Percentiles rank a stretch among this genome's conserved stretches.
phyloP scores from a whole-genome alignment of 2,797 vertebrate species.

The Siniperca scherzeri region DNA sequence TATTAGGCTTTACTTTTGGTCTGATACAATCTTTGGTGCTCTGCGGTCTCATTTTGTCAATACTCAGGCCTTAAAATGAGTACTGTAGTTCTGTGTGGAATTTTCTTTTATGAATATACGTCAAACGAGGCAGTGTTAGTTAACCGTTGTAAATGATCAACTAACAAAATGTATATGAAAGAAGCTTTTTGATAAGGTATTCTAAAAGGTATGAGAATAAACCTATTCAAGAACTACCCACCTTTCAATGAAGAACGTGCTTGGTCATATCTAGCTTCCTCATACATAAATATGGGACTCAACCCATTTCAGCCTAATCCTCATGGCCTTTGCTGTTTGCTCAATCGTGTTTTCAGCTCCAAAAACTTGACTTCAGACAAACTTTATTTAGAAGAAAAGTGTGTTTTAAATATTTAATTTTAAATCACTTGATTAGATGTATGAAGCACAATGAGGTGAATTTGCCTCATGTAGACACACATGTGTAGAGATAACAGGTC shows the following conservation, averaged over 20 bases:
- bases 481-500: slow-evolving; percentile 39
- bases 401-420: slow-evolving; percentile 28
- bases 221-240: slow-evolving; percentile 46
- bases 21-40: background rate
- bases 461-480: slow-evolving; percentile 1
- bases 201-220: slow-evolving; percentile 50
- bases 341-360: slow-evolving; percentile 43
- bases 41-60: slow-evolving; percentile 1
- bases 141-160: background rate
- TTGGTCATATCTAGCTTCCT: slow-evolving; percentile 79
- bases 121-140: background rate
- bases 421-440: slow-evolving; percentile 33
- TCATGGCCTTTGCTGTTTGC: slow-evolving; percentile 67
- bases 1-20: background rate
- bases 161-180: slow-evolving; percentile 13
- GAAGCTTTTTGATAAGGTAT: slow-evolving; percentile 33
- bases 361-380: slow-evolving; percentile 39
- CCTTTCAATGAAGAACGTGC: slow-evolving; percentile 67
- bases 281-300: slow-evolving; percentile 81
- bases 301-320: slow-evolving; percentile 73
- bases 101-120: background rate
- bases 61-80: background rate
- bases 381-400: slow-evolving; percentile 50
- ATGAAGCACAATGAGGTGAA: background rate
- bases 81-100: background rate